phyloP scores from a whole-genome alignment of 1,140 invertebrate species.

The Eurosta solidaginis region DNA sequence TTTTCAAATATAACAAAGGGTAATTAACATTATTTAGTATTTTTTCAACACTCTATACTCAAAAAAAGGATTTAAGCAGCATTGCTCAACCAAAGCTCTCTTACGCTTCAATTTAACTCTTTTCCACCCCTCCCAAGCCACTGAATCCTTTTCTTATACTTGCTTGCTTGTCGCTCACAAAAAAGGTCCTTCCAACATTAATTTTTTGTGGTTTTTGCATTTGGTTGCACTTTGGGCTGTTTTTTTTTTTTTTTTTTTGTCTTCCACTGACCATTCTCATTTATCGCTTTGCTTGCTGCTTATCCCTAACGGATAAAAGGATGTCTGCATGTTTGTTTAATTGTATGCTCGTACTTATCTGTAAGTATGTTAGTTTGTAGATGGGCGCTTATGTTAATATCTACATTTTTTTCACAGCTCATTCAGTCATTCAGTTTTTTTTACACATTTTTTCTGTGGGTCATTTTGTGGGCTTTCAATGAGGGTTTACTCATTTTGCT shows the following conservation, averaged over 20 bases:
- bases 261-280: background rate
- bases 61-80: background rate
- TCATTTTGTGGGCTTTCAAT: slow-evolving; percentile 1
- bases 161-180: background rate
- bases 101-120: no score
- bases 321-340: no score
- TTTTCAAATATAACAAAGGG: background rate
- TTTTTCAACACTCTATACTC: background rate
- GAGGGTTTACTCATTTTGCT: background rate
- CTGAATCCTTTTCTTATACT: background rate
- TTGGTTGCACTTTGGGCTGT: slow-evolving; percentile 16
- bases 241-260: no score
- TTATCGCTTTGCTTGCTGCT: background rate
- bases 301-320: background rate
- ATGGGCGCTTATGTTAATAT: background rate
- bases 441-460: background rate
- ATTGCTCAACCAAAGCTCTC: background rate
- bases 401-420: slow-evolving; percentile 9
- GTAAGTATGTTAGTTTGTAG: background rate
- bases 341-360: background rate
- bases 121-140: background rate
- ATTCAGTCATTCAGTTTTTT: background rate
- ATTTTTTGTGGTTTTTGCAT: slow-evolving; percentile 26
- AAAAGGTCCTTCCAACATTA: slow-evolving; percentile 1
- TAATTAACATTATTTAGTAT: slow-evolving; percentile 27